Evolutionary conservation across 2,797 vertebrate species (phyloP), one percentile per base, ranked within the genome.

Genomic region (Emydoidea blandingii): DNA sequence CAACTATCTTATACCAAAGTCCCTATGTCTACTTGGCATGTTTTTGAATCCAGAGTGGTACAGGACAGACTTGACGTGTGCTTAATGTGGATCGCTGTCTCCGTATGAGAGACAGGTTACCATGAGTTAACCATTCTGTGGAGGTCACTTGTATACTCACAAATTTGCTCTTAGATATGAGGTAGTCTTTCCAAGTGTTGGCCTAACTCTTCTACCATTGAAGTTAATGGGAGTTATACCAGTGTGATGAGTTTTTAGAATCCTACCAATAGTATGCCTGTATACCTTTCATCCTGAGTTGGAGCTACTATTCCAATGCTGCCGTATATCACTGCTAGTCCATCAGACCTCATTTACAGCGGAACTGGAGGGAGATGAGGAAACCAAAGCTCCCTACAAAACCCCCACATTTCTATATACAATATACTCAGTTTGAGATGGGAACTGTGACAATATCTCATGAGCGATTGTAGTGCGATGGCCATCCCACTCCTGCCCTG

Each of bases 401-500:
- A 94, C 12, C 25, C 92, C 82, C 82, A 86, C 91, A 90, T 97
- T 95, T 74, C 92, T 90, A 62, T 96, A 87, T 92, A 89, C 96
- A 97, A 95, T 95, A 85, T 94, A 95, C 44, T 96, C 97, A 96
- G 94, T 96, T 96, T 97, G 93, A 96, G 96, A 18, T 95, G 96
- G 94, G 95, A 97, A 94, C 96, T 96, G 78, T 88, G 86, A 92
- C 96, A 86, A 90, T 93, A 94, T 95, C 94, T 97, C 93, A 8
- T 84, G 96, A 93, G 97, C 94, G 5, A 15, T 50, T 50, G 50
- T 50, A 50, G 50, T 2, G 15, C 15, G 15, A 15, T 50, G 50
- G 50, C 50, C 50, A 50, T 16, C 50, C 50, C 15, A 14, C 50
- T 50, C 15, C 50, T 5, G 5, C 50, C 50, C 50, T 50, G 50